Evolutionary conservation across 35 echinoderm and acorn worm genomes (phyloP).

Genomic region (Eucidaris tribuloides): DNA sequence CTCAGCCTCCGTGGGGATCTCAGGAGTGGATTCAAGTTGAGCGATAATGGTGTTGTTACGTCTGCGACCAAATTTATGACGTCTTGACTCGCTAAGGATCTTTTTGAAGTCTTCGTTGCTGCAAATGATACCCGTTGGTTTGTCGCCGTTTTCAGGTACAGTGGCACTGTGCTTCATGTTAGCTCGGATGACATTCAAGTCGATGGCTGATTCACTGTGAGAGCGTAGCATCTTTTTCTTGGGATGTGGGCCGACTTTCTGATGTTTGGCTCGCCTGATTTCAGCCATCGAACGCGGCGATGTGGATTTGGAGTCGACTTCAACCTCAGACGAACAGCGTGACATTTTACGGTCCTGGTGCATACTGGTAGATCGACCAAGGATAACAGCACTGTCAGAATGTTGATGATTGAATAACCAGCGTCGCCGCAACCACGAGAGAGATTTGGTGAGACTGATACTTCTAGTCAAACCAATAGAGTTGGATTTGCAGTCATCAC

Average conservation of each 20-base stretch:
- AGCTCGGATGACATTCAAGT: conserved; percentile 19
- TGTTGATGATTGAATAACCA: conserved; percentile 26
- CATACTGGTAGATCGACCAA: conserved; percentile 27
- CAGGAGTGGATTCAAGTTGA: conserved; percentile 45
- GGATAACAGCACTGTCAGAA: conserved; percentile 48
- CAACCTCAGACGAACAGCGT: not conserved
- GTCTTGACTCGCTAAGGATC: conserved; percentile 49
- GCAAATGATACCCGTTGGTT: conserved; percentile 46
- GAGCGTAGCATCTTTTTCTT: conserved; percentile 75
- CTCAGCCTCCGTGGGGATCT: conserved; percentile 11
- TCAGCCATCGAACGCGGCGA: conserved; percentile 1
- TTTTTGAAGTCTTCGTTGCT: conserved; percentile 68
- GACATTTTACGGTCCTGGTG: conserved; percentile 51
- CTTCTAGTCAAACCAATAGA: not conserved
- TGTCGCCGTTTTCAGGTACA: not conserved
- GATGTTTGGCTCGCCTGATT: not conserved
- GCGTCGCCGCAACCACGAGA: not conserved
- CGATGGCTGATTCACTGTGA: conserved; percentile 70
- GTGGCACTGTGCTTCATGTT: not conserved
- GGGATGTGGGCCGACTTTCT: conserved; percentile 53
- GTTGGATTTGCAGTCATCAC: not conserved
- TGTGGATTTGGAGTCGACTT: conserved; percentile 5
- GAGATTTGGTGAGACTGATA: not conserved
- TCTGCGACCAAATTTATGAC: not conserved
- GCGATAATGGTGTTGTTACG: conserved; percentile 26